These are phyloP conservation scores for Leptinotarsa undecemlineata DNA, from an alignment of 1,140 invertebrate genomes.

Conservation along the genomic window DNA sequence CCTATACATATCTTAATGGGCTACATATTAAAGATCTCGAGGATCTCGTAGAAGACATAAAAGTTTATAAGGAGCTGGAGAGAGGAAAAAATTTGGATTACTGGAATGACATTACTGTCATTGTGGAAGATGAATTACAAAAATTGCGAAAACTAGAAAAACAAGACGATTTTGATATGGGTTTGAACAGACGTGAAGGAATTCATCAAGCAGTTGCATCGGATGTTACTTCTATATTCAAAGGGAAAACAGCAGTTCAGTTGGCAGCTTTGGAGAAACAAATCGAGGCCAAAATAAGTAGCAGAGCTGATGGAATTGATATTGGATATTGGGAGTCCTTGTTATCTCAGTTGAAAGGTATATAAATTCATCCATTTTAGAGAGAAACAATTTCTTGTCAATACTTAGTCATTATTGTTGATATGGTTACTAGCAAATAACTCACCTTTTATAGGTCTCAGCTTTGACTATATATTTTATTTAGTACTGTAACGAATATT, in stretches of 20 bases:
- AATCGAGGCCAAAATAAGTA: constrained; percentile 87
- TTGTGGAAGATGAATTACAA: constrained; percentile 92
- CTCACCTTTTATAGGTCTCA: too few species aligned
- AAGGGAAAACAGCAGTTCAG: constrained; percentile 87
- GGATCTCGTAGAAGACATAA: constrained; percentile 96
- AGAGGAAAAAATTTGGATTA: constrained; percentile 87
- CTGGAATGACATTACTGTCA: constrained; percentile 96
- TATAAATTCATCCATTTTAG: too few species aligned
- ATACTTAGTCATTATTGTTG: too few species aligned
- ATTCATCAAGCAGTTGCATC: constrained; percentile 91
- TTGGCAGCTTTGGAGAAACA: constrained; percentile 80
- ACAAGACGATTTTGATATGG: constrained; percentile 65
- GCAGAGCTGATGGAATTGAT: constrained; percentile 87
- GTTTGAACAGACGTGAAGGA: constrained; percentile 80
- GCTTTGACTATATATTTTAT: too few species aligned
- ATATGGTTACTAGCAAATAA: too few species aligned
- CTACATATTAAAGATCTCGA: constrained; percentile 92
- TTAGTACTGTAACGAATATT: too few species aligned
- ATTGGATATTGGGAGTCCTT: constrained; percentile 97
- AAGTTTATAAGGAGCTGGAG: constrained; percentile 87
- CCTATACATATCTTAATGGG: constrained; percentile 94
- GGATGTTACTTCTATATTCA: constrained; percentile 89
- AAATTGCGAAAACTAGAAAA: constrained; percentile 80
- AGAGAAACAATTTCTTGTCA: too few species aligned
- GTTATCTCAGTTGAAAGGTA: constrained; percentile 85